Evolutionary conservation across 2,888 invertebrate species (phyloP), one percentile per base, ranked within the genome.

Genomic region (Ganaspis brasiliensis): DNA sequence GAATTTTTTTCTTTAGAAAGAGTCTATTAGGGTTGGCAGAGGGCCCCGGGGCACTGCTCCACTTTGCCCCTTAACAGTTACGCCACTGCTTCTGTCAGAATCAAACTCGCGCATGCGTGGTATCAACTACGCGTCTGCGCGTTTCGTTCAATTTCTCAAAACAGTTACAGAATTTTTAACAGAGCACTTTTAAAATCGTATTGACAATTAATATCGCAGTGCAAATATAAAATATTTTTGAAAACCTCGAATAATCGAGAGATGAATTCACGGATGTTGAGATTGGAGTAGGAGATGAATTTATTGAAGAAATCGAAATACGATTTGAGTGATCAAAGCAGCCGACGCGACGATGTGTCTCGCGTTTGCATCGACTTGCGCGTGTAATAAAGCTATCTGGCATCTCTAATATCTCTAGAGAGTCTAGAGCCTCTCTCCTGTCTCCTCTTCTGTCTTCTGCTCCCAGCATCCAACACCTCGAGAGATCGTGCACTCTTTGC

Each of bases 341-440:
- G 79, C 86, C 87, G 86, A 84, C 87, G 78, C 87, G 86, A 84
- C 87, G 78, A 77, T 85, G 82, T 86, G 86, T 85, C 86, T 84
- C 84, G 79, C 74, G 75, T 83, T 83, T 80, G 84, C 87, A 83
- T 85, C 85, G 80, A 79, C 82, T 87, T 67, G 67, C 86, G 80
- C 85, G 73, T 87, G 86, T 87, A 87, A 89, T 89, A 89, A 89
- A 89, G 84, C 84, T 89, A 89, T 89, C 89, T 87, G 79, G 75
- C 85, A 89, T 90, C 89, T 89, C 85, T 86, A 85, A 87, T 88
- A 87, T 84, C 79, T n/a, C n/a, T n/a, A n/a, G n/a, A n/a, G n/a
- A n/a, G n/a, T 80, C 77, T 24, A 55, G 24, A 73, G 55, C 59
- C 55, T 70, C 70, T 63, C 55, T 37, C 57, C 49, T 24, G 12